A percentile compares a stretch with the other conserved stretches of the same genome.
These are phyloP conservation scores for Matsumyia berberina DNA, from an alignment of 2,888 invertebrate species.

Conservation along the genomic window DNA sequence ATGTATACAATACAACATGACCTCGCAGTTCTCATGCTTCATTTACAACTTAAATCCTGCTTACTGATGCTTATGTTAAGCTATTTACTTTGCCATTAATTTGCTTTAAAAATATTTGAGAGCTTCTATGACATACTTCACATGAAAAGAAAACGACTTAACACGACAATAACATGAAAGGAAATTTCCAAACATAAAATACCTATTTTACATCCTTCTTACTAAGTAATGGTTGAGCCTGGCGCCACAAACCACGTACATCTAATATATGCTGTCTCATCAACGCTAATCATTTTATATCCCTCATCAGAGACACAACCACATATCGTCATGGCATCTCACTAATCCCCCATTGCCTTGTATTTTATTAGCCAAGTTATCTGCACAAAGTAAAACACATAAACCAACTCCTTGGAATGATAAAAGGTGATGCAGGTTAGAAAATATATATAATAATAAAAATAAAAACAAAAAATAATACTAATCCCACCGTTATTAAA, in stretches of 20 bases:
- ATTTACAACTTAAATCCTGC: background rate
- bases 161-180: slow-evolving; percentile 55
- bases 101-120: slow-evolving; percentile 24
- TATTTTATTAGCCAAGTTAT: slow-evolving; percentile 52
- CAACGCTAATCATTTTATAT: slow-evolving; percentile 53
- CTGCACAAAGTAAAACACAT: slow-evolving; percentile 39
- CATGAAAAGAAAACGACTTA: slow-evolving; percentile 5
- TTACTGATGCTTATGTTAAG: background rate
- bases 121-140: slow-evolving; percentile 35
- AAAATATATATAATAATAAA: slow-evolving; percentile 16
- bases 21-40: too few species aligned
- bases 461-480: slow-evolving; percentile 21
- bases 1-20: too few species aligned
- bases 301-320: slow-evolving; percentile 19
- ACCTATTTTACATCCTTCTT: slow-evolving; percentile 42
- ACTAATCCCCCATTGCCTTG: slow-evolving; percentile 42
- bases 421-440: slow-evolving; percentile 28
- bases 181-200: slow-evolving; percentile 53
- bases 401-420: slow-evolving; percentile 30
- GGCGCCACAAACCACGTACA: slow-evolving; percentile 31
- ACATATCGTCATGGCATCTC: slow-evolving; percentile 34
- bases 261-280: slow-evolving; percentile 38
- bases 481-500: slow-evolving; percentile 47
- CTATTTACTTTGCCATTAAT: background rate
- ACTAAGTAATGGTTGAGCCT: slow-evolving; percentile 15